A percentile compares a stretch with the other conserved stretches of the same genome.
Evolutionary conservation across 2,888 invertebrate species (phyloP).

Genomic region (Entomobrya multifasciata): DNA sequence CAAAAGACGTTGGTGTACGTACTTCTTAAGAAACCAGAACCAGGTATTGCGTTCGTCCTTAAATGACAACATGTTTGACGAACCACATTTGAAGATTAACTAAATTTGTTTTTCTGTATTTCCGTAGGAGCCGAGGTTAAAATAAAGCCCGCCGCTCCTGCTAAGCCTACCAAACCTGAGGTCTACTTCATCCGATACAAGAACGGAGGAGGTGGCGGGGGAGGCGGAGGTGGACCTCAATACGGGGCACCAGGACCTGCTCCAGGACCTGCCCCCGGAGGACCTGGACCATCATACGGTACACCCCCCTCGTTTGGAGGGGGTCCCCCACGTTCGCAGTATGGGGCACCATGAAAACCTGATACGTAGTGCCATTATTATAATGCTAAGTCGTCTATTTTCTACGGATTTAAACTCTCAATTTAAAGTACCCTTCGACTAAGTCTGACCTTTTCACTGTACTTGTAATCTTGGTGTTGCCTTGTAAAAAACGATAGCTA

Average conservation of each 20-base stretch:
- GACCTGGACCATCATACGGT: constrained; percentile 23
- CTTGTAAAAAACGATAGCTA: no score
- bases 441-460: constrained; percentile 45
- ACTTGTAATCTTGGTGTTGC: constrained; percentile 26
- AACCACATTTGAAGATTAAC: background rate
- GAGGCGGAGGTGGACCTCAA: constrained; percentile 45
- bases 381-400: background rate
- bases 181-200: constrained; percentile 73
- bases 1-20: constrained; percentile 66
- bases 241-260: constrained; percentile 61
- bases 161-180: constrained; percentile 67
- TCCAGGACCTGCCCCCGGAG: constrained; percentile 40
- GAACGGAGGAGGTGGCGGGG: constrained; percentile 53
- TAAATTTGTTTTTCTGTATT: background rate
- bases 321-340: constrained; percentile 54
- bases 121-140: constrained; percentile 60
- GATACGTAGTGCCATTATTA: constrained; percentile 33
- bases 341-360: constrained; percentile 61
- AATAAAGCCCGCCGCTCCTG: constrained; percentile 71
- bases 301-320: constrained; percentile 38
- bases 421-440: constrained; percentile 36
- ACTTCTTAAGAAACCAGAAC: constrained; percentile 71
- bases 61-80: background rate
- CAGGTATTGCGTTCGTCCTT: no score
- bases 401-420: constrained; percentile 46